These are phyloP conservation scores for Circaetus cinerascens DNA, from an alignment of 2,113 vertebrate species.

Conservation along the genomic window DNA sequence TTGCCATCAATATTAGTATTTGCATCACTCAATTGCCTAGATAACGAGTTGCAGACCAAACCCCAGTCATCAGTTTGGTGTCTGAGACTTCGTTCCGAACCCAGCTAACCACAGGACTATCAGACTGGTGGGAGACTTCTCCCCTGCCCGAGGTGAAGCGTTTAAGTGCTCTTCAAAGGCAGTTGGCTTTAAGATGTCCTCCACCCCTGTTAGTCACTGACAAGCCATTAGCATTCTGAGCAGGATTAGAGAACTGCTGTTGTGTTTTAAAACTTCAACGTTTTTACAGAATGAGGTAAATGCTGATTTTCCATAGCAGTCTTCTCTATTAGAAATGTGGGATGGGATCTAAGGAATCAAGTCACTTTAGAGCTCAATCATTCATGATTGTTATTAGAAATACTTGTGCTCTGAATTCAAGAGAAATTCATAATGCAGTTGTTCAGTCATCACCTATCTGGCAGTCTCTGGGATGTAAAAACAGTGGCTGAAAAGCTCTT, in stretches of 20 bases:
- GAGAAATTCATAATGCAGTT: not conserved
- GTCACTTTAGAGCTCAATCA: not conserved
- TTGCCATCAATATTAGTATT: not conserved
- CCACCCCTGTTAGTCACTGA: not conserved
- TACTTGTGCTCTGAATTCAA: not conserved
- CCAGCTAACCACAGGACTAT: no score
- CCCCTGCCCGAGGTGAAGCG: not conserved
- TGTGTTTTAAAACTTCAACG: not conserved
- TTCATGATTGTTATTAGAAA: not conserved
- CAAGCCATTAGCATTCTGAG: not conserved
- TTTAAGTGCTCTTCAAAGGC: not conserved
- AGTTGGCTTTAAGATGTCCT: not conserved
- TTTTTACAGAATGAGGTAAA: not conserved
- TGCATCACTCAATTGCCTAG: not conserved
- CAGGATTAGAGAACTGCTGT: not conserved
- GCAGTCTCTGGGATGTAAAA: not conserved
- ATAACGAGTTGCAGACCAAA: not conserved
- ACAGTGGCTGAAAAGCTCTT: not conserved
- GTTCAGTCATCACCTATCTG: not conserved
- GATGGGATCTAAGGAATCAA: not conserved
- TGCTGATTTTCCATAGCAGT: not conserved
- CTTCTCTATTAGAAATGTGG: not conserved
- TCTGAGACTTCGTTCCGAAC: not conserved
- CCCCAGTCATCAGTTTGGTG: no score
- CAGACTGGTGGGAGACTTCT: not conserved